Evolutionary conservation across 2,797 vertebrate genomes (phyloP).

Genomic region (Todus mexicanus): DNA sequence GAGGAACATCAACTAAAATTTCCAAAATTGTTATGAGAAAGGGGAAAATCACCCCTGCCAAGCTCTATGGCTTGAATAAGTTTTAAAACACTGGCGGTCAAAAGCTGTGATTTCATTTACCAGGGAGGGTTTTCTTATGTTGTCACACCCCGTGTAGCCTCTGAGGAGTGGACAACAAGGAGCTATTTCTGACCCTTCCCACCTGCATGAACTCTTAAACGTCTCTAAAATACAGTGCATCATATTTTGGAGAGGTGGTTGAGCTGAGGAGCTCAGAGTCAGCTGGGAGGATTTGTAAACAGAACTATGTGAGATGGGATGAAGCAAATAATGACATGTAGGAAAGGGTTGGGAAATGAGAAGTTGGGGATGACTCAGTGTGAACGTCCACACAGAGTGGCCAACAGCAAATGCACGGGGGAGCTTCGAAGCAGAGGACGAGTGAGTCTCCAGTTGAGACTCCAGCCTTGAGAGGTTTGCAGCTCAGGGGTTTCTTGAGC

Average conservation of each 20-base stretch:
- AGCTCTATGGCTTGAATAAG: background rate
- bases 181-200: background rate
- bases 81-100: slow-evolving; percentile 16
- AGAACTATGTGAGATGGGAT: background rate
- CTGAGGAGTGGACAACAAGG: background rate
- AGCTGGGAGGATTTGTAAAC: slow-evolving; percentile 27
- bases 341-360: background rate
- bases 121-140: background rate
- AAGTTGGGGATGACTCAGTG: background rate
- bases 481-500: background rate
- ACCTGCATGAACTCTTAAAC: background rate
- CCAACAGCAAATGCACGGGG: background rate
- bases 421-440: background rate
- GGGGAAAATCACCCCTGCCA: background rate
- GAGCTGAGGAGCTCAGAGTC: background rate
- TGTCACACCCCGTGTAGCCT: background rate
- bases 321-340: background rate
- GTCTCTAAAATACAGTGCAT: background rate
- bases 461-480: background rate
- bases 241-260: background rate
- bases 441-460: background rate
- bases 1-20: background rate
- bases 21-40: background rate
- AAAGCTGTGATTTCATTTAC: slow-evolving; percentile 28
- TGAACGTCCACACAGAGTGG: background rate